Percentiles rank a stretch among this genome's conserved stretches.
Evolutionary conservation across 2,113 vertebrate genomes (phyloP).

Genomic region (Anas platyrhynchos): DNA sequence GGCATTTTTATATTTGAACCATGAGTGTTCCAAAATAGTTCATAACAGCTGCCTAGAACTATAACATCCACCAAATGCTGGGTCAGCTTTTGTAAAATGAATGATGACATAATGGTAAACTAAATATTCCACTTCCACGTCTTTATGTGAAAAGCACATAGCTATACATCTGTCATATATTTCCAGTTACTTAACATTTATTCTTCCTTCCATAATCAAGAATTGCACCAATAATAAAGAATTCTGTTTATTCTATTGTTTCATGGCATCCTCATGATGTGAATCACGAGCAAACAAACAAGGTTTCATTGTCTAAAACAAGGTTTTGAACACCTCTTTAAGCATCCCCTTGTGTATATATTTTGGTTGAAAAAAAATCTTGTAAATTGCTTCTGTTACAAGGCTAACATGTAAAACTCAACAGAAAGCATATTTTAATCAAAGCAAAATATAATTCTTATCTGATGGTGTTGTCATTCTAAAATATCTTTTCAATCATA

Average conservation of each 20-base stretch:
- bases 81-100: not conserved
- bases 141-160: not conserved
- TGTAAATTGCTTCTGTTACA: not conserved
- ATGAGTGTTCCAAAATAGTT: not conserved
- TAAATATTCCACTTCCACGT: not conserved
- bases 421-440: not conserved
- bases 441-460: not conserved
- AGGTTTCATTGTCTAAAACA: not conserved
- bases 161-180: not conserved
- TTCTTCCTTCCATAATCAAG: slow-evolving; percentile 10
- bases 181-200: slow-evolving; percentile 14
- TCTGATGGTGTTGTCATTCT: not conserved
- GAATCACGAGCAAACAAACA: not conserved
- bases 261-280: not conserved
- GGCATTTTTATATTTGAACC: not conserved
- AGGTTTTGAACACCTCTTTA: not conserved
- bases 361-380: not conserved
- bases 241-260: not conserved
- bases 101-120: not conserved
- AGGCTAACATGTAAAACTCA: not conserved
- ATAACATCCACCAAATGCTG: not conserved
- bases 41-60: not conserved
- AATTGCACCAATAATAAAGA: not conserved
- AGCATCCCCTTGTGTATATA: not conserved
- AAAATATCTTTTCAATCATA: not conserved